Evolutionary conservation across 1,140 invertebrate genomes (phyloP).

Genomic region (Caerostris extrusa): DNA sequence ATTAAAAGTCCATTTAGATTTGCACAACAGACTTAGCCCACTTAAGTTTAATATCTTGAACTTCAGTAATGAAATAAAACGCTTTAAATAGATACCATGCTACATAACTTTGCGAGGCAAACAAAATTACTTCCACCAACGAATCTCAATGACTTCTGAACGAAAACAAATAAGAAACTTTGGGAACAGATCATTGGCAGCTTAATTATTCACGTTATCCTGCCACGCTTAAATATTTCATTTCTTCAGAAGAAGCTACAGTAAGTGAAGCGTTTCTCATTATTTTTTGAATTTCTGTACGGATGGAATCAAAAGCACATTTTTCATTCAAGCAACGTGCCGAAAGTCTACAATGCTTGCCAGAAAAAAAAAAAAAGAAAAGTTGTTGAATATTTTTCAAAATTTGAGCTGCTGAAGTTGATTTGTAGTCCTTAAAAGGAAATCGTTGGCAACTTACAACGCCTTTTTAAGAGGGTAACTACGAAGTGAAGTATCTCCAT

Average conservation of each 20-base stretch:
- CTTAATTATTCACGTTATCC: slow-evolving; percentile 15
- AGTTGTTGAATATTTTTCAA: neutral
- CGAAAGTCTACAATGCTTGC: neutral
- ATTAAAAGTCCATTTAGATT: too few species aligned
- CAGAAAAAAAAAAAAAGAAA: too few species aligned
- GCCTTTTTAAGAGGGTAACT: neutral
- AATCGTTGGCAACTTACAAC: neutral
- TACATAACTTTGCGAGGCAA: neutral
- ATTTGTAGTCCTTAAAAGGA: neutral
- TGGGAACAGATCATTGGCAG: neutral
- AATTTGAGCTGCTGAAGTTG: neutral
- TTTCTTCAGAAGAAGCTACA: neutral
- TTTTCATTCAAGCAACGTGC: neutral
- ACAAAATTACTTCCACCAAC: neutral
- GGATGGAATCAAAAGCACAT: slow-evolving; percentile 15
- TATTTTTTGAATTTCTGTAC: slow-evolving; percentile 32
- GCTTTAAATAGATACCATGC: too few species aligned
- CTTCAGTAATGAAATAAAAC: too few species aligned
- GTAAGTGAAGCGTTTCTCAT: neutral
- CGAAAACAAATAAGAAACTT: slow-evolving; percentile 3
- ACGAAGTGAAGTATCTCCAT: neutral
- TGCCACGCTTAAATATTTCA: neutral
- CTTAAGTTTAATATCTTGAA: too few species aligned
- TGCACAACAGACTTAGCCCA: too few species aligned
- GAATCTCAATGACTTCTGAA: neutral